Evolutionary conservation across 2,113 vertebrate genomes (phyloP), one percentile per base, ranked within the genome.

Genomic region (Upupa epops): DNA sequence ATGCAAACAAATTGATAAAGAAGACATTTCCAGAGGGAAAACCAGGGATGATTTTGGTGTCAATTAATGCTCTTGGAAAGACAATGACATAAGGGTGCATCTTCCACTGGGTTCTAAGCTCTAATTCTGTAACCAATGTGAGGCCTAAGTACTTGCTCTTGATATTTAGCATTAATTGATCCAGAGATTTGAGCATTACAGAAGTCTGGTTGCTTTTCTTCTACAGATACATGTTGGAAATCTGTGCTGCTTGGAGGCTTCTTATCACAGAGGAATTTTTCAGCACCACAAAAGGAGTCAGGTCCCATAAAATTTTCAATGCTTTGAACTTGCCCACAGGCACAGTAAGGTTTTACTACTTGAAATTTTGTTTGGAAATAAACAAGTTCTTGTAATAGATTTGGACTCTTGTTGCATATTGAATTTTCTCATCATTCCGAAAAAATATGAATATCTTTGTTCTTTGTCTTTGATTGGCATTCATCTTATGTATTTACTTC

Each of bases 321-420:
- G 22, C 34, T 88, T 72, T 92, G 68, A 60, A 64, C 4, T 88
- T 51, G 14, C 55, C 86, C 48, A 63, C 42, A 63, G 56, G 40
- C 48, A 76, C 68, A 77, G 71, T 15, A 59, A 22, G 55, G 87
- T 28, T 83, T 56, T 52, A 51, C 28, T 84, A 21, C 55, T 45
- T 88, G 26, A 69, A 56, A 36, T 86, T 88, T 93, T 91, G 83
- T 90, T 96, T 95, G 86, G 90, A 95, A 93, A 94, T 82, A 92
- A 85, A 75, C 49, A 17, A 74, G 40, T 70, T 78, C 31, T 63
- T 90, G 48, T 87, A 56, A 32, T 26, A 63, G 32, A 46, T 56
- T 29, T 8, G 24, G 6, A 42, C 68, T 84, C 80, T 88, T 93
- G 42, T 73, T 52, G 52, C 63, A 61, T 86, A 83, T 55, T 58